phyloP scores from a whole-genome alignment of 2,888 invertebrate genomes.

The Aspidiotus rigidus region DNA sequence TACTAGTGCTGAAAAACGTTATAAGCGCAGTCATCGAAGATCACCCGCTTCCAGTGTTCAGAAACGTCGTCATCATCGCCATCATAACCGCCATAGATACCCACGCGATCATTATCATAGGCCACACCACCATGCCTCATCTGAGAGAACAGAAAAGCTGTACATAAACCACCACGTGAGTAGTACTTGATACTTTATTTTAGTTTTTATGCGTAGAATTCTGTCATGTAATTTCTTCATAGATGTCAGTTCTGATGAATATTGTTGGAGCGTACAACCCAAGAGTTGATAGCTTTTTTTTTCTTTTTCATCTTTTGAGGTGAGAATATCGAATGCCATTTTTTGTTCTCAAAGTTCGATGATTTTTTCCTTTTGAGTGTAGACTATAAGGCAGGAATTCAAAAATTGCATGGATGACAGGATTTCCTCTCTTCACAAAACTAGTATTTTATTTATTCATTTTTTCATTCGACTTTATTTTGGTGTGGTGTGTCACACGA shows the following conservation, averaged over 20 bases:
- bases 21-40: constrained; percentile 74
- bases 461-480: no score
- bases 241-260: neutral
- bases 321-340: neutral
- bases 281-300: neutral
- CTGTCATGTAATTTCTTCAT: no score
- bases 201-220: neutral
- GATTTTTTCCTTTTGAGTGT: no score
- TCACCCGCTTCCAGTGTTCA: constrained; percentile 69
- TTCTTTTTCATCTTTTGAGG: neutral
- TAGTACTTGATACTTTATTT: neutral
- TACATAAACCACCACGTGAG: constrained; percentile 26
- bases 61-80: constrained; percentile 42
- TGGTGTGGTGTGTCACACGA: no score
- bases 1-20: constrained; percentile 69
- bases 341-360: neutral
- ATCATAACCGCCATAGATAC: constrained; percentile 34
- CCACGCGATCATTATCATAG: constrained; percentile 30
- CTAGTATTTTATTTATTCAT: no score
- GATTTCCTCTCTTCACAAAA: no score
- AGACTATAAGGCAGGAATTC: no score
- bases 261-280: neutral
- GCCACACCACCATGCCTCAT: constrained; percentile 9
- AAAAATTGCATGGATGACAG: no score
- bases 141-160: constrained; percentile 18